Evolutionary conservation across 2,888 invertebrate genomes (phyloP).

Genomic region (Trissonchulus latispiculum): DNA sequence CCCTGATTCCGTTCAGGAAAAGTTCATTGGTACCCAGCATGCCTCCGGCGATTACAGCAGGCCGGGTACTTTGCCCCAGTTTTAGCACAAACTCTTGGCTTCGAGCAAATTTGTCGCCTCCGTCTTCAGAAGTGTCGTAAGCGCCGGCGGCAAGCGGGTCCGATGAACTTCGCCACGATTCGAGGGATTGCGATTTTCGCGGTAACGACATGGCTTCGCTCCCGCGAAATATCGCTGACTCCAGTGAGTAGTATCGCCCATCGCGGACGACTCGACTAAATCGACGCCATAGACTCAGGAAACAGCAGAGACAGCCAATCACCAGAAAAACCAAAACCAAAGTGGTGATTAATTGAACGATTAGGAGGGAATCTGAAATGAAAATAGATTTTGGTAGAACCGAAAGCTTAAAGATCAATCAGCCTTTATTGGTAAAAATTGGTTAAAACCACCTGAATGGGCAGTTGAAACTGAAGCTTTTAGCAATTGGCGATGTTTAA

Average conservation of each 20-base stretch:
- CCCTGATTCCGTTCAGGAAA: neutral
- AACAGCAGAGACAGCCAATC: neutral
- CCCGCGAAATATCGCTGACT: no score
- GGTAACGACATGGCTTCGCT: no score
- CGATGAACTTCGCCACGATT: neutral
- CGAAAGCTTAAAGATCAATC: no score
- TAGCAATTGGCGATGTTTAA: no score
- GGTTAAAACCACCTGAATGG: no score
- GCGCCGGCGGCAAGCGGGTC: neutral
- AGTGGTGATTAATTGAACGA: neutral
- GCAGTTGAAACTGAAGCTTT: no score
- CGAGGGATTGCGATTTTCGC: neutral
- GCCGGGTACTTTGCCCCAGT: neutral
- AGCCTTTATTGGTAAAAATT: no score
- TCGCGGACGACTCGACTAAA: neutral
- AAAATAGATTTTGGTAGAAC: no score
- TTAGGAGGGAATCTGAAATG: neutral
- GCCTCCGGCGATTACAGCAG: neutral
- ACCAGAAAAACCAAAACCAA: neutral
- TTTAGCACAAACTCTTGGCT: neutral
- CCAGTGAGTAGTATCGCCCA: neutral
- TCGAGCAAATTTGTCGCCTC: neutral
- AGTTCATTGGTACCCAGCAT: neutral
- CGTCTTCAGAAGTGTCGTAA: neutral
- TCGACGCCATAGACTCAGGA: neutral